Evolutionary conservation across 2,113 vertebrate genomes (phyloP).

Genomic region (Carassius auratus): DNA sequence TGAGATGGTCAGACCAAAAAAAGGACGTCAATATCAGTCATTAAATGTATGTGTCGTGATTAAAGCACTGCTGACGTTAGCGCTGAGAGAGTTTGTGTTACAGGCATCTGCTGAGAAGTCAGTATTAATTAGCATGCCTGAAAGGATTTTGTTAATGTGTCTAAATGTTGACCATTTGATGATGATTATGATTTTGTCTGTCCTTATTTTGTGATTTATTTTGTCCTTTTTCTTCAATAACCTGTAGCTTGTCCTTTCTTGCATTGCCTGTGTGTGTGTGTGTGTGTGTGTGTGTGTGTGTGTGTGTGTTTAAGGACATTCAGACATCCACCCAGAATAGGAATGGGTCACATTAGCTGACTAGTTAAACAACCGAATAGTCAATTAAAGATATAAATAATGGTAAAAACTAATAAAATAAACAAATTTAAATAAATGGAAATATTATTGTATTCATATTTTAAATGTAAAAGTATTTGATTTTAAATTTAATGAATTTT

Average conservation of each 20-base stretch:
- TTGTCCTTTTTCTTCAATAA: conserved; percentile 19
- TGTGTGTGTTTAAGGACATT: not conserved
- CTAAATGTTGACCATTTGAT: not conserved
- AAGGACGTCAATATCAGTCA: conserved; percentile 8
- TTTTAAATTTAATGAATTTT: too few relatives aligned
- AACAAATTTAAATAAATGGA: too few relatives aligned
- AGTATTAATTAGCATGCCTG: conserved; percentile 34
- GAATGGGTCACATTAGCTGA: not conserved
- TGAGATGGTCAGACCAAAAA: not conserved
- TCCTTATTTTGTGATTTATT: conserved; percentile 32
- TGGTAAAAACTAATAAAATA: too few relatives aligned
- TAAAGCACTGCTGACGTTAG: not conserved
- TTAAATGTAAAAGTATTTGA: too few relatives aligned
- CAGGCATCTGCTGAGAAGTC: conserved; percentile 28
- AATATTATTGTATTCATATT: too few relatives aligned
- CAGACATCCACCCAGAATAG: not conserved
- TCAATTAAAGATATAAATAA: too few relatives aligned
- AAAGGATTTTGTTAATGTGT: not conserved
- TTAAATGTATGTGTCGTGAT: not conserved
- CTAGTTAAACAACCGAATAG: too few relatives aligned
- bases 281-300: too few relatives aligned
- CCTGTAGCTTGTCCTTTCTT: not conserved
- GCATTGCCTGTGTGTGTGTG: not conserved
- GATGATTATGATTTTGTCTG: not conserved
- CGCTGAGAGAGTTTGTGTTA: not conserved